Conservation (phyloP, 2,888 invertebrate genomes). For the Eristalis intricaria region DNA sequence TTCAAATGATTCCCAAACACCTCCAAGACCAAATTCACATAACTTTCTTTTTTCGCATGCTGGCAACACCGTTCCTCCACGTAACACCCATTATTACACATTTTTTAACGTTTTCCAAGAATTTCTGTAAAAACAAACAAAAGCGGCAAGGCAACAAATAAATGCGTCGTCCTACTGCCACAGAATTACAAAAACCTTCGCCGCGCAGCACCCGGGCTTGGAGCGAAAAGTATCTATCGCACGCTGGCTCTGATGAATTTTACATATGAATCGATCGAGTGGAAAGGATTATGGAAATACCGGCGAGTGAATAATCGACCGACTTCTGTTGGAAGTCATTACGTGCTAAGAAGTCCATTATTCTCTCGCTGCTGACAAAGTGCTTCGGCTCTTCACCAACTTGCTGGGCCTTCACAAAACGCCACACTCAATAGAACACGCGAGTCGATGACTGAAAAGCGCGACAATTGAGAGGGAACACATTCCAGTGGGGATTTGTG, state of each 20-base stretch:
- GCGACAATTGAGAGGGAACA: constrained; percentile 13
- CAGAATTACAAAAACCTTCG: constrained; percentile 12
- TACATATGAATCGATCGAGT: constrained; percentile 57
- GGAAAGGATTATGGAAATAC: constrained; percentile 51
- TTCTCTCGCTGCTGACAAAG: constrained; percentile 26
- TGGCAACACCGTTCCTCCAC: neutral
- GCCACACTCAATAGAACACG: constrained; percentile 30
- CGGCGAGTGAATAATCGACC: constrained; percentile 31
- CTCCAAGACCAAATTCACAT: neutral
- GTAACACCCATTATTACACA: neutral
- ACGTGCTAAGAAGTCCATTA: constrained; percentile 43
- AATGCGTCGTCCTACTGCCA: constrained; percentile 30
- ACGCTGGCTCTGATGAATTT: constrained; percentile 18
- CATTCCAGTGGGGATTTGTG: constrained; percentile 61
- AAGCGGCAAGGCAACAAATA: neutral
- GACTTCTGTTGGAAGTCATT: constrained; percentile 33
- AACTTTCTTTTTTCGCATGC: neutral
- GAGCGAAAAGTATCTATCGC: neutral
- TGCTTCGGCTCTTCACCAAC: constrained; percentile 9
- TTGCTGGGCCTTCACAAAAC: neutral
- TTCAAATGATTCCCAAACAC: too few species aligned
- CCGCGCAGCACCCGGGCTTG: neutral
- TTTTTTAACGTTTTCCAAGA: neutral
- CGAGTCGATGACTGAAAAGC: constrained; percentile 4
- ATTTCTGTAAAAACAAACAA: neutral